Evolutionary conservation across 2,888 invertebrate genomes (phyloP).

Genomic region (Dynastes tityus): DNA sequence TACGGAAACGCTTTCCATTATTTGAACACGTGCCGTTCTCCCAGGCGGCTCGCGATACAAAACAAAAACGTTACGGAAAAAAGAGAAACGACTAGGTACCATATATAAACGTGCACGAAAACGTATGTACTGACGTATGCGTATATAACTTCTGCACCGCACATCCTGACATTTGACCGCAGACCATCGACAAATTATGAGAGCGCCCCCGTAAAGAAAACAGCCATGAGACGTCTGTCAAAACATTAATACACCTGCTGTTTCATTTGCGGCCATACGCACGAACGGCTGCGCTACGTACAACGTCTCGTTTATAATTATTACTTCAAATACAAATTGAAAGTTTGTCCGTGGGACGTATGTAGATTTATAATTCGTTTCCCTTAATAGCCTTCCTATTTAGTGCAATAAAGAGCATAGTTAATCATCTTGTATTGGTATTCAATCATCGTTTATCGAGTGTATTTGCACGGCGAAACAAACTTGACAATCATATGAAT

Average conservation of each 20-base stretch:
- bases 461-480: background rate
- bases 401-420: background rate
- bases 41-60: background rate
- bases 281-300: constrained; percentile 6
- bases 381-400: constrained; percentile 5
- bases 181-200: constrained; percentile 40
- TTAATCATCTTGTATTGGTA: background rate
- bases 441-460: background rate
- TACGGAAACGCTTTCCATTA: constrained; percentile 55
- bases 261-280: constrained; percentile 23
- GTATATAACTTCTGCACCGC: constrained; percentile 16
- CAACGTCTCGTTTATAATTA: constrained; percentile 14
- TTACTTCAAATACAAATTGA: constrained; percentile 27
- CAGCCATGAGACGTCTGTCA: constrained; percentile 36
- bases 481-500: no score
- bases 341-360: background rate
- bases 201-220: constrained; percentile 34
- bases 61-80: constrained; percentile 2
- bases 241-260: constrained; percentile 39
- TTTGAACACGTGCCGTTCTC: constrained; percentile 53
- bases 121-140: background rate
- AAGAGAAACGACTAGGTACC: background rate
- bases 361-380: constrained; percentile 1
- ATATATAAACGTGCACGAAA: background rate
- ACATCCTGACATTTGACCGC: constrained; percentile 38